Base-by-base conservation (phyloP, 1,140 invertebrate genomes). In the Hylaeus anthracinus region DNA sequence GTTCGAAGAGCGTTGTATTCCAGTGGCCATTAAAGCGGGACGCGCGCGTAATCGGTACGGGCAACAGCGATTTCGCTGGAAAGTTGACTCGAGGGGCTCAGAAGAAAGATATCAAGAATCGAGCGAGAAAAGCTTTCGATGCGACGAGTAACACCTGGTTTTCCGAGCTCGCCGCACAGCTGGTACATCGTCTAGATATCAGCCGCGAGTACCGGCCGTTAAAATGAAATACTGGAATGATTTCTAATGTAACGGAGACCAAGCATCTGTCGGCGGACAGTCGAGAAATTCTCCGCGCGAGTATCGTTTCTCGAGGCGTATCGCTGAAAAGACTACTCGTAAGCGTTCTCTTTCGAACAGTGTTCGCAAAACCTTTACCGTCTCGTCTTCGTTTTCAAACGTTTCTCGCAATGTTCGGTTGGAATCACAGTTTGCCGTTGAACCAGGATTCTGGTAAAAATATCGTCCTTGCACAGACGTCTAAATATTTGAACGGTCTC, bases 401-500 rank as follows among this genome's bases (percentile, higher is more conserved):
- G 26, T 26, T 26, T 26, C 26, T 26, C 26, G 26, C 26, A 26
- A 26, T 26, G 26, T 26, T 6, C 5, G 12, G 26, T 5, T 15
- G 39, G 66, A 43, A 64, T 64, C 58, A 60, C 76, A 37, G 55
- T 72, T 79, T 45, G 58, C 58, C 67, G 55, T 79, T 79, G 64
- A 79, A 79, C 12, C 60, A 56, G 26, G 9, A 9, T 12, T 53
- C 3, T 10, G 26, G n/a, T 3, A 48, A 53, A 45, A 64, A 78
- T 64, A 78, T 63, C 67, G 48, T 48, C 26, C 51, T 53, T 39
- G 56, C 58, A 53, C 37, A 37, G 15, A n/a, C 48, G 48, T 45
- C 76, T 14, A 64, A 79, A 79, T 72, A 64, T 79, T 79, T 79
- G 58, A 55, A 55, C 26, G 39, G 58, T 63, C 48, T 5, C 39